Evolutionary conservation across 2,797 vertebrate species (phyloP).

Genomic region (Spea hammondii): DNA sequence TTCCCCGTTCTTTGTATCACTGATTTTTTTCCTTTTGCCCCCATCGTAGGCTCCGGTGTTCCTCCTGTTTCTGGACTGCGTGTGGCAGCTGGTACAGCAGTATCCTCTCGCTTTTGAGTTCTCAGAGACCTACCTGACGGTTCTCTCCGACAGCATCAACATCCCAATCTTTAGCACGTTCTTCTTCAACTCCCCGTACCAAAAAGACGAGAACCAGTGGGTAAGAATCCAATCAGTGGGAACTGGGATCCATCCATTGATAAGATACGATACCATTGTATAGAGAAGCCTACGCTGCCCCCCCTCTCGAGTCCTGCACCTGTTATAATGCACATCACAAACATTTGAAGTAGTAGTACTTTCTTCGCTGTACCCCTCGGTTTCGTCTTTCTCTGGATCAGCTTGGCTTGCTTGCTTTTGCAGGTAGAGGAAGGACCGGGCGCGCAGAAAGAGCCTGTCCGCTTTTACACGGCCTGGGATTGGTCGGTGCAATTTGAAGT

Average conservation of each 20-base stretch:
- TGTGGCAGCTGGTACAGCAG: conserved; percentile 83
- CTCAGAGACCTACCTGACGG: conserved; percentile 85
- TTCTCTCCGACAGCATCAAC: conserved; percentile 82
- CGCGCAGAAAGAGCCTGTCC: conserved; percentile 73
- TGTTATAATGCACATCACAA: not conserved
- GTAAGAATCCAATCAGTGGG: conserved; percentile 58
- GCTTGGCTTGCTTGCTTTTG: conserved; percentile 63
- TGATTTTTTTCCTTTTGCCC: conserved; percentile 2
- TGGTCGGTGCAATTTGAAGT: conserved; percentile 85
- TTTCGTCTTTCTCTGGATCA: not conserved
- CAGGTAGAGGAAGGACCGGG: conserved; percentile 71
- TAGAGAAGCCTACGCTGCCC: too few relatives aligned
- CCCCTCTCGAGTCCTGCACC: too few relatives aligned
- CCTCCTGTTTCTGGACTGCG: conserved; percentile 81
- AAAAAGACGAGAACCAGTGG: conserved; percentile 66
- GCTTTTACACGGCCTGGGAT: conserved; percentile 80
- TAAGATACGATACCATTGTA: too few relatives aligned
- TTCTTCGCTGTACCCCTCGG: too few relatives aligned
- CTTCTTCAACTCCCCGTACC: conserved; percentile 81
- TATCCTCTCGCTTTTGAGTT: conserved; percentile 81
- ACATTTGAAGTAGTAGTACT: too few relatives aligned
- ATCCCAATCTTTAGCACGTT: conserved; percentile 85
- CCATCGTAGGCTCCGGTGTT: conserved; percentile 76
- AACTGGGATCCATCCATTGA: not conserved
- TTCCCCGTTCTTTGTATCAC: not conserved